A percentile compares a stretch with the other conserved stretches of the same genome.
phyloP scores from a whole-genome alignment of 2,113 vertebrate species.

The Callithrix jacchus region DNA sequence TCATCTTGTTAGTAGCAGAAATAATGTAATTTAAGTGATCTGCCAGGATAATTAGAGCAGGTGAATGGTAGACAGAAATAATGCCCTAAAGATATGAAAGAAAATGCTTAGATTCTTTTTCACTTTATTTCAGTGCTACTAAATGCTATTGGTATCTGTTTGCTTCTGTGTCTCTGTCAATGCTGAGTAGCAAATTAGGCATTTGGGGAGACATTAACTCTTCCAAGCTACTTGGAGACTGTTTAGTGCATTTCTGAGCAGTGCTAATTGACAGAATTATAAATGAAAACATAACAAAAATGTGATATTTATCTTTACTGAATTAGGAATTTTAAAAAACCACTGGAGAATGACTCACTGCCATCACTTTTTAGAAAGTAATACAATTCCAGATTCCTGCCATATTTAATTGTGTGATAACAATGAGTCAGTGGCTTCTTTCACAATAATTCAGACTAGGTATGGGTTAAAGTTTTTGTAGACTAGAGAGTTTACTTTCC shows the following conservation, averaged over 20 bases:
- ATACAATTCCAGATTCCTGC: slow-evolving; percentile 15
- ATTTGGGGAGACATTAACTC: slow-evolving; percentile 66
- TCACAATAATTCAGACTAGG: background rate
- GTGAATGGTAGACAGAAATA: slow-evolving; percentile 74
- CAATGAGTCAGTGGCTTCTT: slow-evolving; percentile 18
- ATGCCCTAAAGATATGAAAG: slow-evolving; percentile 69
- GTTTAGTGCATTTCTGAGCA: slow-evolving; percentile 39
- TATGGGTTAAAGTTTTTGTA: background rate
- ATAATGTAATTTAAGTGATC: slow-evolving; percentile 71
- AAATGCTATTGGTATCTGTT: slow-evolving; percentile 44
- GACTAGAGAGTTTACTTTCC: background rate
- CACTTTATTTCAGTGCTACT: slow-evolving; percentile 50
- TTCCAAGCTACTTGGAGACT: slow-evolving; percentile 43
- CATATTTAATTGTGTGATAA: slow-evolving; percentile 46
- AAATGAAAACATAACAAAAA: slow-evolving; percentile 68
- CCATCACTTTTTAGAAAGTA: slow-evolving; percentile 42
- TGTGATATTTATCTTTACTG: slow-evolving; percentile 59
- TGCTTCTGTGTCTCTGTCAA: slow-evolving; percentile 63
- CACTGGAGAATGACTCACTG: slow-evolving; percentile 55
- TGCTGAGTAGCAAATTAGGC: slow-evolving; percentile 61
- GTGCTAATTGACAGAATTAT: slow-evolving; percentile 69
- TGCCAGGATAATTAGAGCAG: slow-evolving; percentile 76
- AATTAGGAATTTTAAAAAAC: slow-evolving; percentile 52
- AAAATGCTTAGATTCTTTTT: slow-evolving; percentile 66
- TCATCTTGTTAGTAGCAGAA: slow-evolving; percentile 74